These are phyloP conservation scores for Halichondria panicea DNA, from an alignment of 37 sponge, comb jelly and placozoan species.

Conservation along the genomic window DNA sequence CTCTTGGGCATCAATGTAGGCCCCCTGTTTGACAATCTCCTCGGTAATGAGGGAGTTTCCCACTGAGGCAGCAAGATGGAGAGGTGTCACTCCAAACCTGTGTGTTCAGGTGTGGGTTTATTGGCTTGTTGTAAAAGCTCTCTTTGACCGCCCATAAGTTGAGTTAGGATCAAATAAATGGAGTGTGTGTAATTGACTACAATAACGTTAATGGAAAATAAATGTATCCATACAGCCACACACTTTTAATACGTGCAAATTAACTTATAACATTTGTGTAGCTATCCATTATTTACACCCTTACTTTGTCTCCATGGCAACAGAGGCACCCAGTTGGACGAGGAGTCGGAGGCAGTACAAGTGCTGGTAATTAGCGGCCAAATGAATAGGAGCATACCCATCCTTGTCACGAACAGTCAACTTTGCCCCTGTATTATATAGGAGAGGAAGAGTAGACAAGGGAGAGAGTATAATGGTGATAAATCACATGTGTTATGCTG, in stretches of 20 bases:
- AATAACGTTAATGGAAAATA: not conserved
- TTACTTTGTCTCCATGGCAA: conserved; percentile 8
- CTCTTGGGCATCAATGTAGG: conserved; percentile 64
- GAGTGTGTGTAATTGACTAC: not conserved
- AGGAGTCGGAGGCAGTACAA: conserved; percentile 22
- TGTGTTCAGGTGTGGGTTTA: not conserved
- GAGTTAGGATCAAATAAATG: not conserved
- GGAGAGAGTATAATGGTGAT: too few species aligned
- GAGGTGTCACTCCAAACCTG: conserved; percentile 64
- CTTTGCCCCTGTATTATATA: conserved; percentile 13
- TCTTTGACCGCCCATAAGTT: not conserved
- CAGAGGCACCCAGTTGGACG: conserved; percentile 47
- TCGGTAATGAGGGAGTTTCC: conserved; percentile 49
- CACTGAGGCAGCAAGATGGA: conserved; percentile 66
- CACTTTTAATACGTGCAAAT: not conserved
- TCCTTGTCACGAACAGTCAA: conserved; percentile 37
- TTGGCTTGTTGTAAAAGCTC: not conserved
- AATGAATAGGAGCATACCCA: conserved; percentile 49
- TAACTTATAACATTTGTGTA: not conserved
- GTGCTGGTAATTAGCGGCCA: conserved; percentile 36
- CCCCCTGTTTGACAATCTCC: conserved; percentile 27
- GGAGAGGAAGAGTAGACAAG: not conserved
- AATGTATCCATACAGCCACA: not conserved
- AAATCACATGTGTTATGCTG: too few species aligned
- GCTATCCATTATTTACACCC: not conserved